Base-by-base conservation (phyloP, 2,797 vertebrate genomes). In the Prionace glauca region DNA sequence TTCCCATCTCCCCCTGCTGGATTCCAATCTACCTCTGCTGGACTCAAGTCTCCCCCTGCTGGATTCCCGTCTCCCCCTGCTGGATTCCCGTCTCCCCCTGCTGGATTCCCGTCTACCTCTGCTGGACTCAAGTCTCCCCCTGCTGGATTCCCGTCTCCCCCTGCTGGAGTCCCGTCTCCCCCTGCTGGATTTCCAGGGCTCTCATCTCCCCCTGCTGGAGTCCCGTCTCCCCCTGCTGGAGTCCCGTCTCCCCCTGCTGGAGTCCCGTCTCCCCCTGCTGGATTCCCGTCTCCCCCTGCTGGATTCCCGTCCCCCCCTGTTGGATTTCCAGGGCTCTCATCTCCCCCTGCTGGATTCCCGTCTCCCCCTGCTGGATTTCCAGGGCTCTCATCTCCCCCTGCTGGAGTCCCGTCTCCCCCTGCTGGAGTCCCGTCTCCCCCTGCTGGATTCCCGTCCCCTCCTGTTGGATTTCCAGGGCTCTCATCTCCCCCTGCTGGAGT, bases 81-180 rank as follows among this genome's bases (percentile, higher is more conserved):
- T 98, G 98, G 95, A 97, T 97, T 65, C 62, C 97, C 96, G 98
- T 97, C 96, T 97, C 97, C 16, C 97, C 97, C 96, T 96, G 79
- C 97, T 41, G 67, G 96, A 74, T 2, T 87, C 79, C 2, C 95
- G 95, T 77, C 60, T 95, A 0, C 24, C 22, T 72, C 22, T 8
- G 20, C 20, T 45, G n/a, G 32, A 1, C 11, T 14, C 62, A 97
- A 96, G 98, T 97, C 95, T 97, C 97, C 16, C 97, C 97, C 96
- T 96, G 81, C 97, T 56, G 74, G 96, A 74, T 1, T 87, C 88
- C 5, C 86, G 95, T 77, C 45, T 95, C 1, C 41, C 36, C 50
- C 22, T 16, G 20, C 20, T 45, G n/a, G 32, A 12, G 0, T 65
- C 14, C 62, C 62, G 8, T 0, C 62, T 65, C 11, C 62, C 8